Conservation (phyloP, 2,888 invertebrate genomes). For the Sisyra terminalis region DNA sequence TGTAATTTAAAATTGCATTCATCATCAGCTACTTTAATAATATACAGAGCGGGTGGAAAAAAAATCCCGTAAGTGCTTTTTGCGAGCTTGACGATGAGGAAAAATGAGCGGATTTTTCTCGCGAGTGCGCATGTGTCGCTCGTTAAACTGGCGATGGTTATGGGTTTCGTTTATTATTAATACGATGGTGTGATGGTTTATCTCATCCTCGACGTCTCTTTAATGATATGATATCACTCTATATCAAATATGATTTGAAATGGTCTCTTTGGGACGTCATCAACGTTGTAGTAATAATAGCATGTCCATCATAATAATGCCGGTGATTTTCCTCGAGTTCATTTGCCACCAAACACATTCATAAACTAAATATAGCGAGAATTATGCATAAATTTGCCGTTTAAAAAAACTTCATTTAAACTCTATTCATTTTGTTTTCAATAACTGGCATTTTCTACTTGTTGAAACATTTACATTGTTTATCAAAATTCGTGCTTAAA, state of each 20-base stretch:
- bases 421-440: too few species aligned
- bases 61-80: not conserved
- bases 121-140: not conserved
- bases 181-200: not conserved
- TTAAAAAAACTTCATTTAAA: too few species aligned
- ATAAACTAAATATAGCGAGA: too few species aligned
- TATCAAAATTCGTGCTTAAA: too few species aligned
- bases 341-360: too few species aligned
- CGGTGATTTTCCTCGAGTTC: too few species aligned
- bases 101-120: not conserved
- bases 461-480: too few species aligned
- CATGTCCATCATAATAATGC: too few species aligned
- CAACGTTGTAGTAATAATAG: too few species aligned
- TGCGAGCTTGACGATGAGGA: not conserved
- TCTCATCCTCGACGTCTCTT: not conserved
- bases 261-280: conserved; percentile 7
- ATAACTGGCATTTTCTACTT: too few species aligned
- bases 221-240: conserved; percentile 7
- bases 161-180: too few species aligned
- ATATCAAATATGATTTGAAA: conserved; percentile 9
- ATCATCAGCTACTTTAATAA: conserved; percentile 5
- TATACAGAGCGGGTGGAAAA: not conserved
- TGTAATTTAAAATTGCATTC: conserved; percentile 9
- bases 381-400: too few species aligned
- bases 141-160: not conserved